phyloP scores from a whole-genome alignment of 2,113 vertebrate genomes.

The Aix galericulata region DNA sequence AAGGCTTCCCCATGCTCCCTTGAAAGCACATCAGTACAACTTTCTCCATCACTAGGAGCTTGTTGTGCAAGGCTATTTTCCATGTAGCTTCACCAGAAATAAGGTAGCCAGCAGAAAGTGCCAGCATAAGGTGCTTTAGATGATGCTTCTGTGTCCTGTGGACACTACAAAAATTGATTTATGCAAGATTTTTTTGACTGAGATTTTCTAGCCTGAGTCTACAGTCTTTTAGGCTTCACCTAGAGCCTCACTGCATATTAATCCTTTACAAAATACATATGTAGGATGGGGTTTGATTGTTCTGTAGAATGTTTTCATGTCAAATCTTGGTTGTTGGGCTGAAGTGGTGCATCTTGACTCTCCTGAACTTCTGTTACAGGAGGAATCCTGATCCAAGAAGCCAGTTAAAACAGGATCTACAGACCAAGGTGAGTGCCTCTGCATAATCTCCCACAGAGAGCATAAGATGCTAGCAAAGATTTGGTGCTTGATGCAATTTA shows the following conservation, averaged over 20 bases:
- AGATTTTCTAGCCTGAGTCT: not conserved
- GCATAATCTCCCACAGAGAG: slow-evolving; percentile 1
- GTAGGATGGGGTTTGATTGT: not conserved
- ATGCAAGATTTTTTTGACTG: not conserved
- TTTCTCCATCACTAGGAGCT: not conserved
- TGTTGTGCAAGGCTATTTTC: not conserved
- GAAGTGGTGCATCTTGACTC: not conserved
- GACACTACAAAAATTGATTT: not conserved
- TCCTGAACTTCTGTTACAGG: slow-evolving; percentile 68
- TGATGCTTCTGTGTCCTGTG: not conserved
- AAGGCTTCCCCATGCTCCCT: too few species aligned
- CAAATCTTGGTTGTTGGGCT: not conserved
- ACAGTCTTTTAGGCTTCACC: not conserved
- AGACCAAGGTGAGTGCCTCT: slow-evolving; percentile 74
- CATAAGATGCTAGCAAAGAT: slow-evolving; percentile 37
- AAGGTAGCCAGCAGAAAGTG: not conserved
- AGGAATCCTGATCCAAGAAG: slow-evolving; percentile 72
- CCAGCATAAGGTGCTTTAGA: not conserved
- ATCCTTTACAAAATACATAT: not conserved
- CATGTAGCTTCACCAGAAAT: not conserved
- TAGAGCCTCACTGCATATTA: not conserved
- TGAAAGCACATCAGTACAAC: not conserved
- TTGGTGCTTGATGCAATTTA: not conserved
- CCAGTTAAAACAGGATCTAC: slow-evolving; percentile 39
- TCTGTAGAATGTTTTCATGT: not conserved